These are phyloP conservation scores for Chalcis sispes DNA, from an alignment of 2,888 invertebrate species.

Conservation along the genomic window DNA sequence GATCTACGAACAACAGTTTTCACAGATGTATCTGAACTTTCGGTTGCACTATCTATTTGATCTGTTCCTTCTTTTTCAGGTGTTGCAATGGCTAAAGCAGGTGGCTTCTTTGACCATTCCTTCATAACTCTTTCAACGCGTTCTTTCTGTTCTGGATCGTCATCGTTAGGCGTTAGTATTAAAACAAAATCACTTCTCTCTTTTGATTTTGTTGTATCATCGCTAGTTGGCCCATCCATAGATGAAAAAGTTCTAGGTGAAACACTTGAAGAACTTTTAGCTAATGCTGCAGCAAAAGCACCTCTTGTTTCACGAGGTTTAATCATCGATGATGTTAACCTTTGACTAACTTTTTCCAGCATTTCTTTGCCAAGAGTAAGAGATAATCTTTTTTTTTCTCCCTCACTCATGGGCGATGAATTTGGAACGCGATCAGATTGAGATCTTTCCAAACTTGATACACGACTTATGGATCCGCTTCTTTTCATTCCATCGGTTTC, in stretches of 20 bases:
- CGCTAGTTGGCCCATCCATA: slow-evolving; percentile 32
- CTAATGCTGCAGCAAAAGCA: slow-evolving; percentile 79
- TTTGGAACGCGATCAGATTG: slow-evolving; percentile 59
- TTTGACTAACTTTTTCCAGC: slow-evolving; percentile 80
- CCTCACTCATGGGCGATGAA: slow-evolving; percentile 78
- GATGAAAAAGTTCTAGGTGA: slow-evolving; percentile 77
- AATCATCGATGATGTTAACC: slow-evolving; percentile 65
- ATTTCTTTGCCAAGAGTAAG: slow-evolving; percentile 86
- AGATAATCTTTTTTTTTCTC: slow-evolving; percentile 85
- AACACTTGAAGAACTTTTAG: slow-evolving; percentile 63
- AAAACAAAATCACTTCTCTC: slow-evolving; percentile 76
- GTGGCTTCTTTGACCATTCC: slow-evolving; percentile 76
- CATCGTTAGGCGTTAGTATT: slow-evolving; percentile 74
- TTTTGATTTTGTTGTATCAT: slow-evolving; percentile 47
- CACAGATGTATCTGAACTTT: slow-evolving; percentile 84
- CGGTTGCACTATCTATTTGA: slow-evolving; percentile 80
- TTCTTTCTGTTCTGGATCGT: slow-evolving; percentile 65
- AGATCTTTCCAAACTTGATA: slow-evolving; percentile 63
- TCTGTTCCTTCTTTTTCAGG: slow-evolving; percentile 77
- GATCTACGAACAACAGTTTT: slow-evolving; percentile 82
- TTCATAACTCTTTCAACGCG: slow-evolving; percentile 74
- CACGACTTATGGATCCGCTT: slow-evolving; percentile 68
- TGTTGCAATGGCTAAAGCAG: slow-evolving; percentile 65
- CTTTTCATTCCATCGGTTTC: slow-evolving; percentile 60
- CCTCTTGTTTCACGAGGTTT: slow-evolving; percentile 78